Conservation (phyloP, 92 coral and sea anemone genomes). For the Anthopleura xanthogrammica region DNA sequence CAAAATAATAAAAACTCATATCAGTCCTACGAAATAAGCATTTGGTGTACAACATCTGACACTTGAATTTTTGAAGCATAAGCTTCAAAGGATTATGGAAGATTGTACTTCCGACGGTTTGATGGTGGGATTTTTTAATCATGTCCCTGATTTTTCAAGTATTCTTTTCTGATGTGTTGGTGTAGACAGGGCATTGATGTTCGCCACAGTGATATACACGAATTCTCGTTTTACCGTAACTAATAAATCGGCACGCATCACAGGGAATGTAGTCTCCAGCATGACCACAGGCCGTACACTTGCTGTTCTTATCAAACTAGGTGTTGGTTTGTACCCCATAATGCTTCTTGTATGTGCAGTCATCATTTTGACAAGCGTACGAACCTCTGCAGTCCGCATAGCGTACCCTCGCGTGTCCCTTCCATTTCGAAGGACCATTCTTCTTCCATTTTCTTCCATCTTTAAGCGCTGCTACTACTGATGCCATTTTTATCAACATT, state of each 20-base stretch:
- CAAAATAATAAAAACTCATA: too few species aligned
- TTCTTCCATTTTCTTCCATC: background rate
- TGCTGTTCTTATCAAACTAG: background rate
- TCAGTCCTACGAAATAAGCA: too few species aligned
- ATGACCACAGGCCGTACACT: background rate
- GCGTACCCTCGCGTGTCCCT: background rate
- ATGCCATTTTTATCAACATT: background rate
- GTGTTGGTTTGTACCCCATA: background rate
- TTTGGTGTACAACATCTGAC: too few species aligned
- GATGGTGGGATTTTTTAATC: too few species aligned
- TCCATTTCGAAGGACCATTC: background rate
- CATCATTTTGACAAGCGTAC: background rate
- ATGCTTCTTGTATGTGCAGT: background rate
- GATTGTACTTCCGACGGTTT: too few species aligned
- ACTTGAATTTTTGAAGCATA: too few species aligned
- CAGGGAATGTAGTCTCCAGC: background rate
- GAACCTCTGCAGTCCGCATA: background rate
- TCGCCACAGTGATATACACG: too few species aligned
- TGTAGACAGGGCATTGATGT: too few species aligned
- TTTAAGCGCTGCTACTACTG: background rate
- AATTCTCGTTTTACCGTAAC: slow-evolving; percentile 24
- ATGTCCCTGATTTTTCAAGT: too few species aligned
- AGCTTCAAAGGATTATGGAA: too few species aligned
- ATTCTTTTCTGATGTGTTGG: too few species aligned
- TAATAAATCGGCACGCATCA: background rate